Evolutionary conservation across 1,140 invertebrate species (phyloP).

Genomic region (Drosophila aff.): DNA sequence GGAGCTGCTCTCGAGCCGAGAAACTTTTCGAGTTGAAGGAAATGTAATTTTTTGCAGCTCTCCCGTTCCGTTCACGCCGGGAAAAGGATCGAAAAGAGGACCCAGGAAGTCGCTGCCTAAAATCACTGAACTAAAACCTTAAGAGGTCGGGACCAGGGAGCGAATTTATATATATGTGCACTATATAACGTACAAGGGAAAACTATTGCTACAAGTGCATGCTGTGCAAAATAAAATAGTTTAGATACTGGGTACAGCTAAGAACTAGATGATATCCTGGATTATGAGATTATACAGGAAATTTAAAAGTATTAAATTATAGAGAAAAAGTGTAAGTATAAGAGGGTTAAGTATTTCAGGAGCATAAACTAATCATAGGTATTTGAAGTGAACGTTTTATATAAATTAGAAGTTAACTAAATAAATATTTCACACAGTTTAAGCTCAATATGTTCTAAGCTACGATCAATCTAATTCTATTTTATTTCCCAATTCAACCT

Average conservation of each 20-base stretch:
- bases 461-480: background rate
- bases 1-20: constrained; percentile 51
- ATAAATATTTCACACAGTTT: background rate
- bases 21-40: constrained; percentile 81
- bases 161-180: background rate
- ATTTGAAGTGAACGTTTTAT: too few species aligned
- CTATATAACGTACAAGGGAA: constrained; percentile 31
- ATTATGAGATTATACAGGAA: background rate
- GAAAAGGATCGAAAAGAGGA: constrained; percentile 55
- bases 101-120: constrained; percentile 73
- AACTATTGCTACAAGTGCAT: constrained; percentile 70
- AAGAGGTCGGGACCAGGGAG: constrained; percentile 43
- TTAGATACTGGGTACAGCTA: background rate
- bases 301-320: too few species aligned
- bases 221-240: constrained; percentile 45
- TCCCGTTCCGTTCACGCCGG: constrained; percentile 30
- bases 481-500: background rate
- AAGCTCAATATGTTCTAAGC: background rate
- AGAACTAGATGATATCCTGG: constrained; percentile 7
- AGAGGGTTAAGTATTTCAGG: background rate
- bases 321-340: too few species aligned
- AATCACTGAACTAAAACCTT: constrained; percentile 79
- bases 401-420: background rate
- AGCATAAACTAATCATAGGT: background rate
- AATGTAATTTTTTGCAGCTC: constrained; percentile 76